Conservation (phyloP, 2,888 invertebrate species). For the Catonia carolina region DNA sequence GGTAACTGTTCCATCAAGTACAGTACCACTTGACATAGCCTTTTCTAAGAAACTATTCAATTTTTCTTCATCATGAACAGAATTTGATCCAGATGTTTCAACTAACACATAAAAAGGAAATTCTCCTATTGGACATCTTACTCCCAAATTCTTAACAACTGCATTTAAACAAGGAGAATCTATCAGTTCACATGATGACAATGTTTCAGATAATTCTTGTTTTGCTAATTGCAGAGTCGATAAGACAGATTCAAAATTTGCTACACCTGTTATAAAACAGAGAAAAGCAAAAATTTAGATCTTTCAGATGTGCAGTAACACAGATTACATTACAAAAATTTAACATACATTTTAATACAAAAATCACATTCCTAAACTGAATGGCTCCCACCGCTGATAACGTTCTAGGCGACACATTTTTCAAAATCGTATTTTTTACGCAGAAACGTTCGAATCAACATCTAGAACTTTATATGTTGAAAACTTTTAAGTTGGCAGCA, state of each 20-base stretch:
- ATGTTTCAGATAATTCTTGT: constrained; percentile 71
- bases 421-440: too few relatives aligned
- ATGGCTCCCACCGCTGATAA: too few relatives aligned
- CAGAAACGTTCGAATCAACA: too few relatives aligned
- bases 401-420: too few relatives aligned
- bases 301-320: too few relatives aligned
- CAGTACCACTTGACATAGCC: constrained; percentile 62
- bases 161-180: constrained; percentile 66
- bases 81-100: constrained; percentile 83
- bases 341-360: too few relatives aligned
- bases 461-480: too few relatives aligned
- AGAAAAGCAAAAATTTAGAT: too few relatives aligned
- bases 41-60: constrained; percentile 66
- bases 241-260: constrained; percentile 70
- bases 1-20: constrained; percentile 77
- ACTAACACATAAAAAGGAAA: constrained; percentile 79
- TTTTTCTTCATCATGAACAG: constrained; percentile 81
- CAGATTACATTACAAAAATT: too few relatives aligned
- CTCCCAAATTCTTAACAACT: constrained; percentile 41
- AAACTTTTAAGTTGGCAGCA: too few relatives aligned
- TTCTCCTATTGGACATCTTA: constrained; percentile 42
- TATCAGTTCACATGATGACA: constrained; percentile 95
- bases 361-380: too few relatives aligned
- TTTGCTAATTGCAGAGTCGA: constrained; percentile 69
- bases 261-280: constrained; percentile 53